A percentile compares a stretch with the other conserved stretches of the same genome.
These are phyloP conservation scores for Zaprionus inermis DNA, from an alignment of 1,140 invertebrate genomes.

Conservation along the genomic window DNA sequence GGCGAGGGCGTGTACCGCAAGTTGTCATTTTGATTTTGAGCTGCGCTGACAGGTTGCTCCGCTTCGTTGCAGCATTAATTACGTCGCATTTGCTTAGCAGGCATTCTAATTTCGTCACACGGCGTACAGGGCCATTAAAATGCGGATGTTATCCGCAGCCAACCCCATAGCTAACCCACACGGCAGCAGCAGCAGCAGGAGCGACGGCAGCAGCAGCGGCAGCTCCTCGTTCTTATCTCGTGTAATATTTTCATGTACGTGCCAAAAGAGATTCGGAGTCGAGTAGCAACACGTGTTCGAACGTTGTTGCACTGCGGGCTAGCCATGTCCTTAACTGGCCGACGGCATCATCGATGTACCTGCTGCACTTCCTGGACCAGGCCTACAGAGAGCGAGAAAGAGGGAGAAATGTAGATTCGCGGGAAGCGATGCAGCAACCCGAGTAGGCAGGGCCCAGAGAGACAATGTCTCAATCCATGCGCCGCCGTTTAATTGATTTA, in stretches of 20 bases:
- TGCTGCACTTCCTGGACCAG: conserved; percentile 30
- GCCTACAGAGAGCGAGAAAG: not conserved
- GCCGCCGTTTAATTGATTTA: conserved; percentile 73
- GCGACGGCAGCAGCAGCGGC: conserved; percentile 3
- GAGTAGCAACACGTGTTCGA: conserved; percentile 62
- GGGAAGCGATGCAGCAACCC: conserved; percentile 68
- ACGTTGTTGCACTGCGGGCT: conserved; percentile 65
- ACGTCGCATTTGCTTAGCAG: conserved; percentile 54
- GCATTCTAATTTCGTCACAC: conserved; percentile 57
- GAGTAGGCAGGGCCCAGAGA: conserved; percentile 57
- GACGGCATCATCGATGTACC: conserved; percentile 56
- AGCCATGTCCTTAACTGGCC: conserved; percentile 65
- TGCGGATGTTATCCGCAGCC: conserved; percentile 57
- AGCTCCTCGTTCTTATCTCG: conserved; percentile 62
- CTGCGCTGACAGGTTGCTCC: conserved; percentile 60
- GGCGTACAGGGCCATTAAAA: conserved; percentile 42
- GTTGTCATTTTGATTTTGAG: conserved; percentile 71
- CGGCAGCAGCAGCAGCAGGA: conserved; percentile 29
- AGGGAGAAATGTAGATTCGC: conserved; percentile 73
- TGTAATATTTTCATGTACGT: conserved; percentile 79
- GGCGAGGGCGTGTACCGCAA: conserved; percentile 45
- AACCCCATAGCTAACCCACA: conserved; percentile 47
- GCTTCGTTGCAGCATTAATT: conserved; percentile 64
- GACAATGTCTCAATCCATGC: conserved; percentile 34
- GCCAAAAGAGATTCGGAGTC: conserved; percentile 60